Conservation (phyloP, 2,113 vertebrate genomes). For the Leiothrix lutea region DNA sequence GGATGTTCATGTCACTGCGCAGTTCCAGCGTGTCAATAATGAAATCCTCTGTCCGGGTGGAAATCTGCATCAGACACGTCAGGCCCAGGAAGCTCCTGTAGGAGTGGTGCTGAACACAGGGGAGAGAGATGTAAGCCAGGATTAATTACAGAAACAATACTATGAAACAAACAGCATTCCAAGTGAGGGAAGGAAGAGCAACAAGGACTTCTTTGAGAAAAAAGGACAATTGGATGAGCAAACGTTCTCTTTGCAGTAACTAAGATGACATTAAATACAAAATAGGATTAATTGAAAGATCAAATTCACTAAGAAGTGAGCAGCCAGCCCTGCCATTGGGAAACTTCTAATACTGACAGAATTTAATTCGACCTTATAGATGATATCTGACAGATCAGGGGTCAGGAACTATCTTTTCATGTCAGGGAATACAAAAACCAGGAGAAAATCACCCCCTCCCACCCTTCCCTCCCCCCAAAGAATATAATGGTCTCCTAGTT, state of each 20-base stretch:
- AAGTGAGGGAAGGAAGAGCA: not conserved
- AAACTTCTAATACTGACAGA: not conserved
- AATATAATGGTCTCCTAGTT: not conserved
- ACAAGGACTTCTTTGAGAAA: not conserved
- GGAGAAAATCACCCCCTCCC: not conserved
- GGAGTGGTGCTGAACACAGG: constrained; percentile 85
- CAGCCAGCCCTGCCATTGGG: not conserved
- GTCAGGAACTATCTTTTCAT: not conserved
- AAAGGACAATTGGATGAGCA: not conserved
- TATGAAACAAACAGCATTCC: not conserved
- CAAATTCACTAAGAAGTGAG: not conserved
- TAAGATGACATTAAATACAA: not conserved
- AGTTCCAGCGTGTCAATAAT: constrained; percentile 90
- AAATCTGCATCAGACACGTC: constrained; percentile 95
- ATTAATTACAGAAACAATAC: not conserved
- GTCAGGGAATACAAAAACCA: not conserved
- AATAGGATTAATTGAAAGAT: not conserved
- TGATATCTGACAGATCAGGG: not conserved
- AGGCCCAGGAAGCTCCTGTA: constrained; percentile 94
- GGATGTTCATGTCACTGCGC: constrained; percentile 87
- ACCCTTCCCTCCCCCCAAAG: not conserved
- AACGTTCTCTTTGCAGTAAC: not conserved
- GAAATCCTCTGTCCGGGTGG: constrained; percentile 91
- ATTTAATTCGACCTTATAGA: not conserved
- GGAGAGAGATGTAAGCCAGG: not conserved